Evolutionary conservation across 2,888 invertebrate genomes (phyloP), one percentile per base, ranked within the genome.

Genomic region (Orchesella flavescens): DNA sequence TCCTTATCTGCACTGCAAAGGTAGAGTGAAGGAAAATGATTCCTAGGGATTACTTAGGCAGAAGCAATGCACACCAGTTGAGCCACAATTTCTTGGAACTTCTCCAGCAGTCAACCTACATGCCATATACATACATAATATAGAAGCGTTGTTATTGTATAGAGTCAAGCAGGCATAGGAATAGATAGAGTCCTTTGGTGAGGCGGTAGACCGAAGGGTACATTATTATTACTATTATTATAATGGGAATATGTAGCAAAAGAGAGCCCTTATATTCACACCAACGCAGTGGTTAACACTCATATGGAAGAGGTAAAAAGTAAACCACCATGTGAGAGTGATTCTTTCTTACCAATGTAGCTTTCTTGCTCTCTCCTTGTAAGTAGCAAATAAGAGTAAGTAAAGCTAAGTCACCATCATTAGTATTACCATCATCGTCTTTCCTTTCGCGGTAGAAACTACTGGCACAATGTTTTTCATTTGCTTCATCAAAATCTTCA

Each of bases 181-280:
- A 19, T 15, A 55, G 65, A 19, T 15, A 55, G 65, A 74, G 23
- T 57, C 65, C 24, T 53, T 15, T 63, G 17, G 13, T 49, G 49
- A 77, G 82, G 76, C 82, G 76, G 76, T 82, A 76, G 69, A 76
- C 46, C 75, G 75, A 74, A 81, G 81, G 81, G 75, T 81, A 75
- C 74, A 69, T 69, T 75, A 75, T 81, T 79, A 79, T 71, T 72
- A 59, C 66, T 57, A n/a, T 63, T 80, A 65, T 80, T 43, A 66
- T 57, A 43, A 80, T 44, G 74, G 44, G 49, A 73, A 61, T 76
- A 43, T 43, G 23, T 17, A 53, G 44, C 13, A 23, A 69, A 59
- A 57, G 75, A 61, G 68, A 81, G 76, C 75, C 76, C 72, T 82
- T 65, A 82, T 82, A 76, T 82, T 82, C 82, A 82, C 82, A 82